Percentiles rank a stretch among this genome's conserved stretches.
Conservation (phyloP, 2,888 invertebrate genomes). For the Limnephilus lunatus region DNA sequence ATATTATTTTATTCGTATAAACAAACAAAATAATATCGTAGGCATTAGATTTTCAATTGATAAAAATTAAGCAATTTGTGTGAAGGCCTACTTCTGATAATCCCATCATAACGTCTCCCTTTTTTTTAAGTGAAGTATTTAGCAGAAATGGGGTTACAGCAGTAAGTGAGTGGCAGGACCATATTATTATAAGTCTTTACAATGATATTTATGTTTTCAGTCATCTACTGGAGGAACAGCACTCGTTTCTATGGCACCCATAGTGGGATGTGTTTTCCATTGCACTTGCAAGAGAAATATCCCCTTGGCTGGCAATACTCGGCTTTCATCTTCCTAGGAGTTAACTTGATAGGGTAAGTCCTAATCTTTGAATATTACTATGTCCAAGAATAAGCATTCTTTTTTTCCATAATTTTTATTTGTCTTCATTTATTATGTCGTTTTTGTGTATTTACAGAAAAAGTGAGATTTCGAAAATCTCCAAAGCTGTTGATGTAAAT, state of each 20-base stretch:
- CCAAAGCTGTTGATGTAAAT: too few species aligned
- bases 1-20: too few species aligned
- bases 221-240: constrained; percentile 78
- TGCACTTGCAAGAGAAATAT: constrained; percentile 83
- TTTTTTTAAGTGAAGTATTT: not conserved
- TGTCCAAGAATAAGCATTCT: too few species aligned
- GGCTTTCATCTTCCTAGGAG: constrained; percentile 82
- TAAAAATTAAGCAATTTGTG: too few species aligned
- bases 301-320: constrained; percentile 85
- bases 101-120: not conserved
- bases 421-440: not conserved
- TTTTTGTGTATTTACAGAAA: not conserved
- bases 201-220: constrained; percentile 68
- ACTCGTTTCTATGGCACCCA: constrained; percentile 81
- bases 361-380: not conserved
- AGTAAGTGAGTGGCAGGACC: not conserved
- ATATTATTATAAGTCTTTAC: not conserved
- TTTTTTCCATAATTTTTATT: too few species aligned
- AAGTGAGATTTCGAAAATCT: not conserved
- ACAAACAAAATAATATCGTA: too few species aligned
- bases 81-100: too few species aligned
- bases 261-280: constrained; percentile 83
- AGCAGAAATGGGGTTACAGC: not conserved
- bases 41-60: too few species aligned
- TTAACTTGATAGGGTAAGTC: constrained; percentile 78